Evolutionary conservation across 2,797 vertebrate species (phyloP), one percentile per base, ranked within the genome.

Genomic region (Pangasius djambal): DNA sequence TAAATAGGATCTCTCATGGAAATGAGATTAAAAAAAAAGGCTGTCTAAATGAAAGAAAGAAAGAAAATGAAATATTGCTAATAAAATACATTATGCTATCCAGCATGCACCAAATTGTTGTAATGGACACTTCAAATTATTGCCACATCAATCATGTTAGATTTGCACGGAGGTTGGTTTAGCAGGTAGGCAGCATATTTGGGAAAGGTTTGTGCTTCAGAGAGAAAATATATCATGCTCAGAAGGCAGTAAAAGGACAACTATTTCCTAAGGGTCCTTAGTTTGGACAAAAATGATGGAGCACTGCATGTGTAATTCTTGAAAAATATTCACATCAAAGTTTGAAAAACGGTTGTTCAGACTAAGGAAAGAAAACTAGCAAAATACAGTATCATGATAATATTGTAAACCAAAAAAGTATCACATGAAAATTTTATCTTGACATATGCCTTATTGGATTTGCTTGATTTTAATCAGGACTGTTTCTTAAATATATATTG

Each of bases 1-100:
- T 50, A 86, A 86, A 87, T 83, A 85, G 18, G 74, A 86, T 78
- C 25, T 25, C 57, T 67, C 48, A 75, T 77, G 57, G 70, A 88
- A 85, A 89, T 74, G 5, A 87, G 22, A 52, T 78, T 18, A 37
- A 37, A 55, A 85, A 86, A 74, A 67, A 22, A 40, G 12, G 61
- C 84, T 31, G 18, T 57, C 25, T 85, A 55, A 28, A 72, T 77
- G 13, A 20, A 79, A 52, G 88, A 44, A 44, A 44, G 18, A 72
- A 77, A 79, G 16, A 85, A 67, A 59, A 44, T 69, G 0, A 20
- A 63, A 84, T 50, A 50, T 69, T 50, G n/a, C 16, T 69, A 12
- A 34, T 69, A 31, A 34, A 84, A 52, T 69, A 34, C 9, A 34
- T 69, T 52, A 69, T 22, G n/a, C 83, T 69, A 70, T 85, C 44